These are phyloP conservation scores for Oscheius sp. DNA, from an alignment of 2,888 invertebrate genomes.

Conservation along the genomic window DNA sequence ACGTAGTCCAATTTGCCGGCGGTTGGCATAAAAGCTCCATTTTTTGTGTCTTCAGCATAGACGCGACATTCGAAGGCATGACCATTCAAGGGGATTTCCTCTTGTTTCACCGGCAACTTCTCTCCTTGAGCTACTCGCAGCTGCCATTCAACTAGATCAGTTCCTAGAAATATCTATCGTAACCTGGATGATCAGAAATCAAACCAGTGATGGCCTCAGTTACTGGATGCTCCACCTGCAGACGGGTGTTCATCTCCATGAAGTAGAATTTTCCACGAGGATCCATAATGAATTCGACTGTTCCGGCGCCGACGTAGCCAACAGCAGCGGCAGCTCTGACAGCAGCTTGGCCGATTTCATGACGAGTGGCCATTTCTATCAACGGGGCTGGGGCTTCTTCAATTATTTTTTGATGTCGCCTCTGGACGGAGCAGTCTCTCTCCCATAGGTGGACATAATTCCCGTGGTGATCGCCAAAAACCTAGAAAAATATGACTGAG, in stretches of 20 bases:
- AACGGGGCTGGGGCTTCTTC: slow-evolving; percentile 95
- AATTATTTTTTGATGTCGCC: slow-evolving; percentile 97
- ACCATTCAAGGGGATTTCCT: slow-evolving; percentile 78
- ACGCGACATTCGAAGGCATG: slow-evolving; percentile 96
- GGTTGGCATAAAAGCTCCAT: slow-evolving; percentile 88
- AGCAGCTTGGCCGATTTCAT: slow-evolving; percentile 76
- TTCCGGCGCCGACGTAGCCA: slow-evolving; percentile 94
- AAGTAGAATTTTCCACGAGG: slow-evolving; percentile 88
- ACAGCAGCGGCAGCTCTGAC: slow-evolving; percentile 80
- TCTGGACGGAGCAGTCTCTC: slow-evolving; percentile 98
- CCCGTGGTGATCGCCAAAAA: slow-evolving; percentile 68
- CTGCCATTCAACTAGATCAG: slow-evolving; percentile 97
- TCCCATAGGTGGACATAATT: slow-evolving; percentile 91
- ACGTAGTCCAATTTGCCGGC: slow-evolving; percentile 76
- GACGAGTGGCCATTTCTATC: slow-evolving; percentile 57
- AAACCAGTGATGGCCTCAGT: slow-evolving; percentile 93
- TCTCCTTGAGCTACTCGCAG: slow-evolving; percentile 85
- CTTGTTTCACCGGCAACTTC: slow-evolving; percentile 82
- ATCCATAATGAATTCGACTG: slow-evolving; percentile 91
- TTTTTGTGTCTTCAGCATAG: slow-evolving; percentile 80
- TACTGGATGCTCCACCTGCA: slow-evolving; percentile 87
- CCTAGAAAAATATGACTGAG: no score
- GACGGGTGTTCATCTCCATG: slow-evolving; percentile 99
- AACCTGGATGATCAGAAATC: neutral
- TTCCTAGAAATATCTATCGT: slow-evolving; percentile 40